phyloP scores from a whole-genome alignment of 23 tunicate species.

The Phallusia fumigata region DNA sequence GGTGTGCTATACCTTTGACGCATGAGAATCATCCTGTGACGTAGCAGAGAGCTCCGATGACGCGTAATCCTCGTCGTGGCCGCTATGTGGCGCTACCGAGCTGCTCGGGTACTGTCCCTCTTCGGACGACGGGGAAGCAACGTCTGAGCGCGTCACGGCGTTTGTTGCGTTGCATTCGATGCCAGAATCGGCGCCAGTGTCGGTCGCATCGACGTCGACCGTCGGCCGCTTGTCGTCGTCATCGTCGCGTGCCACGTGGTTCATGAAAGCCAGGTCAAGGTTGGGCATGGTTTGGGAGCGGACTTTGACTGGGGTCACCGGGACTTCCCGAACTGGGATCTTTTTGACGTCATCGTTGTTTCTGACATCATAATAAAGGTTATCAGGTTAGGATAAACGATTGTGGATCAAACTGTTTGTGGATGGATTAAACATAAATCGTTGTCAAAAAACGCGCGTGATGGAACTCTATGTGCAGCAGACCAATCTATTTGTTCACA shows the following conservation, averaged over 20 bases:
- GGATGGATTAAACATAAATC: no score
- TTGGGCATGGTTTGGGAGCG: not conserved
- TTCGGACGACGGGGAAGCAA: conserved; percentile 22
- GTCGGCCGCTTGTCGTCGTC: not conserved
- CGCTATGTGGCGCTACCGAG: conserved; percentile 24
- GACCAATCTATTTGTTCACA: no score
- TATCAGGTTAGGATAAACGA: no score
- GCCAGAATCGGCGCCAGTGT: conserved; percentile 28
- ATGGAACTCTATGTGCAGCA: no score
- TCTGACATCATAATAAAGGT: not conserved
- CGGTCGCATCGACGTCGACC: conserved; percentile 20
- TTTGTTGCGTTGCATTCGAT: conserved; percentile 30
- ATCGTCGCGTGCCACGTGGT: not conserved
- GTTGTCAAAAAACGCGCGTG: no score
- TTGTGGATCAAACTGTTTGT: no score
- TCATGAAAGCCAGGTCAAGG: not conserved
- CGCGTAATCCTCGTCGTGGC: conserved; percentile 35
- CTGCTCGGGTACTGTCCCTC: conserved; percentile 9
- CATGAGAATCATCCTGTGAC: conserved; percentile 27
- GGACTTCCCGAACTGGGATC: not conserved
- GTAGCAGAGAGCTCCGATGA: conserved; percentile 34
- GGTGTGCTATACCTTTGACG: not conserved
- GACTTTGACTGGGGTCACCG: not conserved
- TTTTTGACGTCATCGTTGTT: not conserved
- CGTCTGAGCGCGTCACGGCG: conserved; percentile 20